Conservation (phyloP, 1,140 invertebrate species). For the Capitella teleta region DNA sequence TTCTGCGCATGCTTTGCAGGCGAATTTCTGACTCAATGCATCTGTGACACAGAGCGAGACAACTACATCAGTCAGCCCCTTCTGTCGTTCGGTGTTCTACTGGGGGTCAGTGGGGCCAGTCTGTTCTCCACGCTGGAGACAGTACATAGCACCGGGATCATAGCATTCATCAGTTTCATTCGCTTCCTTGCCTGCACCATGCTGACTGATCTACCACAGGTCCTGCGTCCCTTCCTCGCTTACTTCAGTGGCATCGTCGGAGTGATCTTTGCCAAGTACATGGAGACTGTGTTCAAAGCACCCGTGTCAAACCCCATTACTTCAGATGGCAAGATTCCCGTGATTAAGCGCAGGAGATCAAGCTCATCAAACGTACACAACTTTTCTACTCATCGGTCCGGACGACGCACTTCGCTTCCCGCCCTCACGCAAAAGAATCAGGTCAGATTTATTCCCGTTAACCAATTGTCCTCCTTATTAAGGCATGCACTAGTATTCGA, state of each 20-base stretch:
- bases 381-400: conserved; percentile 21
- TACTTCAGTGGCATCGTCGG: conserved; percentile 35
- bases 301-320: conserved; percentile 23
- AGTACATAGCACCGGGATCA: conserved; percentile 29
- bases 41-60: not conserved
- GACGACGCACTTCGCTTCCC: conserved; percentile 36
- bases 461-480: no score
- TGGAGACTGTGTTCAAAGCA: conserved; percentile 34
- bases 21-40: conserved; percentile 30
- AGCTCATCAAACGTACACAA: conserved; percentile 30
- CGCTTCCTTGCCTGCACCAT: conserved; percentile 33
- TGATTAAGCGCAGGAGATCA: conserved; percentile 35
- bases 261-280: conserved; percentile 38
- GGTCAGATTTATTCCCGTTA: no score
- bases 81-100: conserved; percentile 26
- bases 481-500: no score
- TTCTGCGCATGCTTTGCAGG: conserved; percentile 37
- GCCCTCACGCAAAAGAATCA: conserved; percentile 38
- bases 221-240: conserved; percentile 30
- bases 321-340: conserved; percentile 35
- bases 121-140: conserved; percentile 37
- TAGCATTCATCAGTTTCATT: conserved; percentile 32
- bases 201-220: conserved; percentile 27
- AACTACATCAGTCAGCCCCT: conserved; percentile 24
- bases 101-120: conserved; percentile 29